Evolutionary conservation across 2,797 vertebrate species (phyloP).

Genomic region (Acropternis orthonyx): DNA sequence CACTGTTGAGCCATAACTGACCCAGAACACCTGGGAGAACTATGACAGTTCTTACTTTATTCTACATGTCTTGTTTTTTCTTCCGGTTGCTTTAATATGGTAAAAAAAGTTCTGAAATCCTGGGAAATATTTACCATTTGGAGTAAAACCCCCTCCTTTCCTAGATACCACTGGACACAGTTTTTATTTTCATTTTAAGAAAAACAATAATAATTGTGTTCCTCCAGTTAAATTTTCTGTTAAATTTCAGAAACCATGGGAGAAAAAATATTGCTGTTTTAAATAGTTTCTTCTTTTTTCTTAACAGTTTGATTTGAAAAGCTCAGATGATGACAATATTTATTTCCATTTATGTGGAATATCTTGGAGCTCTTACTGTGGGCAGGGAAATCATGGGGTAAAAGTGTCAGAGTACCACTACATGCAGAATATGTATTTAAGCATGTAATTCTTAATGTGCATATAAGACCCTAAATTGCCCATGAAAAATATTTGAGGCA

Average conservation of each 20-base stretch:
- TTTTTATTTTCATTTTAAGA: background rate
- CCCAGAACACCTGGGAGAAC: background rate
- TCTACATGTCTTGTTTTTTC: background rate
- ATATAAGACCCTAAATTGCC: background rate
- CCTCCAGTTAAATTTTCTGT: background rate
- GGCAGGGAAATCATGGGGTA: background rate
- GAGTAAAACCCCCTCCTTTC: background rate
- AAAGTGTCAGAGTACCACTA: background rate
- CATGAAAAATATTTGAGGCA: background rate
- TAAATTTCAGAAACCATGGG: background rate
- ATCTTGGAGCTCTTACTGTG: background rate
- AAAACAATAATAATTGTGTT: background rate
- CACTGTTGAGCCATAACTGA: background rate
- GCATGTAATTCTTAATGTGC: fast-evolving
- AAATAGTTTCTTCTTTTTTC: background rate
- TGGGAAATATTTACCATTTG: background rate
- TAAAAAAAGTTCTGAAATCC: background rate
- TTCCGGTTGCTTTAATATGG: background rate
- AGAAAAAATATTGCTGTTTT: background rate
- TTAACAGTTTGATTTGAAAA: background rate
- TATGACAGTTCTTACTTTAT: background rate
- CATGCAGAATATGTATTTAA: background rate
- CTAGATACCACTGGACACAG: fast-evolving
- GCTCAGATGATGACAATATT: background rate
- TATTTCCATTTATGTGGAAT: background rate